Evolutionary conservation across 1,140 invertebrate genomes (phyloP), one percentile per base, ranked within the genome.

Genomic region (Platyscapa corneri): DNA sequence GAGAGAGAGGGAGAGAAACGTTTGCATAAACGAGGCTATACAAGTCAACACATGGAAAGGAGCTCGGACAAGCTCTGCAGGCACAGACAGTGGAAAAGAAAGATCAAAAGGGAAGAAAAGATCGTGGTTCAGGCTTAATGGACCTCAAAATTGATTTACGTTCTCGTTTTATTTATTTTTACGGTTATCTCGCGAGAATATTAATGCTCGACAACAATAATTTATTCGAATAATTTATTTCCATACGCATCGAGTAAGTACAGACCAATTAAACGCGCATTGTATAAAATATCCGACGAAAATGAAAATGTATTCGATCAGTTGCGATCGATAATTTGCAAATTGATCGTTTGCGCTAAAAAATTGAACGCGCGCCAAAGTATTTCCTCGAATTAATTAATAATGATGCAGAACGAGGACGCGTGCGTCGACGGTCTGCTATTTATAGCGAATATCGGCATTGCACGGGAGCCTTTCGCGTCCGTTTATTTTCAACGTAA

Each of bases 211-310:
- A 14, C 30, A 14, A 32, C n/a, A n/a, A n/a, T n/a, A n/a, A n/a
- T n/a, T n/a, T n/a, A n/a, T n/a, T n/a, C n/a, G n/a, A 64, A 64
- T 64, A 64, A 27, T 64, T 64, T 64, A 64, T 64, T 64, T 64
- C 60, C n/a, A 46, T 46, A 46, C 42, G 65, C 5, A 34, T 34
- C 34, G 3, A 34, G 10, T 46, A 12, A 46, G n/a, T n/a, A n/a
- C n/a, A 5, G 42, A 7, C 12, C 6, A 5, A 46, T 46, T 46
- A 46, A 7, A 46, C 42, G 42, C 42, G 42, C 12, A 46, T 46
- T 46, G 5, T 46, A 46, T 46, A 7, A 12, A 46, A 7, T 12
- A 46, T 46, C 12, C 42, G 12, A 46, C 12, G 12, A 46, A 46
- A 46, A 46, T 46, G 42, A 46, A 46, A n/a, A n/a, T n/a, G n/a